Evolutionary conservation across 2,113 vertebrate genomes (phyloP), one percentile per base, ranked within the genome.

Genomic region (Phylloscopus trochiloides): DNA sequence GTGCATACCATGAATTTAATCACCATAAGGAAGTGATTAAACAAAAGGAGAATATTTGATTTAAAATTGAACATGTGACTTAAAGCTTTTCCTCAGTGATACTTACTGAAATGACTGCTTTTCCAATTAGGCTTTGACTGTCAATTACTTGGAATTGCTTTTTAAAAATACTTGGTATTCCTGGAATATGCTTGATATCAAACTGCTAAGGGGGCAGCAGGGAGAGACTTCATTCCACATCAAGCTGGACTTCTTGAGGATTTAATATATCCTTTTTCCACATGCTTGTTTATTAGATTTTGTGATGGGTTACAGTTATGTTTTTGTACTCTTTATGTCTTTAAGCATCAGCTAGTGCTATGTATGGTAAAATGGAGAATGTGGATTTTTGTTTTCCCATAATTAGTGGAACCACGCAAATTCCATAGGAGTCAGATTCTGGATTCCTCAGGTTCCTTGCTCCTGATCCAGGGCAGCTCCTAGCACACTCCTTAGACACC

Each of bases 1-100:
- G 28, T 82, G 10, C 24, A 13, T 40, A 26, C 47, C 21, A 6
- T 43, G 40, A 48, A 24, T 85, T 92, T 88, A 34, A 34, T 34
- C 34, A 34, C 34, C 34, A 34, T 34, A 34, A 34, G 34, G 51
- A 63, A 74, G 59, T 77, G 28, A 77, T 84, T 68, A 42, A 59
- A 59, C n/a, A 48, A 45, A 75, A 45, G 52, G 40, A 67, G 48
- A 45, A 54, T 43, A 40, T 75, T 58, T 24, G 43, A 71, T 34
- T 67, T 83, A 45, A 76, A 79, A 70, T 6, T 3, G 5, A 66
- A n/a, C 19, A 36, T 25, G 14, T 0, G 0, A 68, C 22, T 72
- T 68, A 36, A 76, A 80, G 65, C 51, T 82, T 90, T 79, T 88
- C 32, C 55, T 74, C 55, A 26, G 24, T 43, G 24, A 25, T 58